phyloP scores from a whole-genome alignment of 1,140 invertebrate genomes.

The Zophobas morio region DNA sequence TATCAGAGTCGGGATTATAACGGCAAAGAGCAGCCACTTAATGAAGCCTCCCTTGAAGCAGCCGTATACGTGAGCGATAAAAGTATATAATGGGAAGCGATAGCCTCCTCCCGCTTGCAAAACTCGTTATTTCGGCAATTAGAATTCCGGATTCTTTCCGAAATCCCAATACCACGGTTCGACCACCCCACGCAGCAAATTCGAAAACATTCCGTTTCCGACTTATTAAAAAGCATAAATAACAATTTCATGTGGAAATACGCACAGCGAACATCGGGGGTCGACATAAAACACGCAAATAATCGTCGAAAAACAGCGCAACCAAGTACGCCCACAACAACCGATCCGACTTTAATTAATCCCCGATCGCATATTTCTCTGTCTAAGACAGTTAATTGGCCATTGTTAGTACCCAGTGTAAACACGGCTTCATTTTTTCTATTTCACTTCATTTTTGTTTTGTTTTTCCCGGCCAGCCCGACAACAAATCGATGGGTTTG shows the following conservation, averaged over 20 bases:
- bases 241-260: not conserved
- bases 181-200: not conserved
- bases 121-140: not conserved
- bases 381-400: constrained; percentile 33
- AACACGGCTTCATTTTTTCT: constrained; percentile 15
- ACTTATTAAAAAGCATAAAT: constrained; percentile 6
- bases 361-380: not conserved
- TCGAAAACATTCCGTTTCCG: not conserved
- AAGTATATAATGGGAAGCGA: constrained; percentile 10
- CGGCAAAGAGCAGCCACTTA: not conserved
- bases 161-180: not conserved
- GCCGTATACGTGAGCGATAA: constrained; percentile 17
- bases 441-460: not conserved
- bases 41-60: constrained; percentile 5
- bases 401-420: constrained; percentile 25
- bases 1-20: constrained; percentile 17
- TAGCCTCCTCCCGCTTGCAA: not conserved
- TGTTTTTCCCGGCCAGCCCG: constrained; percentile 1
- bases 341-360: constrained; percentile 23
- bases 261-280: not conserved
- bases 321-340: not conserved
- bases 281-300: not conserved
- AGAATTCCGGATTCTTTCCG: no score
- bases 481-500: constrained; percentile 28
- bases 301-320: not conserved